Evolutionary conservation across 1,140 invertebrate species (phyloP), one percentile per base, ranked within the genome.

Genomic region (Chironomus striatipennis): DNA sequence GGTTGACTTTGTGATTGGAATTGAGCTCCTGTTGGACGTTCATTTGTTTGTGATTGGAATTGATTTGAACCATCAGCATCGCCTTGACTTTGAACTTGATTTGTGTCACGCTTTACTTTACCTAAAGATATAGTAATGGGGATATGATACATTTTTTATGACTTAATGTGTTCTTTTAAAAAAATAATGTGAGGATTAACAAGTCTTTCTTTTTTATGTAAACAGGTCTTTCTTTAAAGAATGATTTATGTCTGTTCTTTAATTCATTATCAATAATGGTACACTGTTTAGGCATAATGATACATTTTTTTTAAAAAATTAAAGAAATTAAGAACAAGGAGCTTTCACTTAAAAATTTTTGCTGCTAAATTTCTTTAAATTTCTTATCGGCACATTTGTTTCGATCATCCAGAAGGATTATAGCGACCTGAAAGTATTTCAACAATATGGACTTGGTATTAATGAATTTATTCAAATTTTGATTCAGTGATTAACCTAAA

Each of bases 391-490:
- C 9, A 10, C 9, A 2, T 57, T 12, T n/a, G 7, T 2, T 57
- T 57, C 1, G 7, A 20, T 70, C 20, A 9, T 21, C 65, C 17
- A 18, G 17, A 70, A 18, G 17, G 18, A 17, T 17, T 6, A 21
- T 70, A 70, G 20, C 65, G 65, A 70, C 65, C 65, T 70, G 18
- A 70, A 70, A 70, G 18, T 18, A 67, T 70, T 70, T 9, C 65
- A 70, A n/a, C 24, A 57, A 12, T 57, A 57, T 70, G 65, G 65
- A 70, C 20, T 20, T 20, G 65, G 18, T 20, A 57, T 57, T n/a
- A 57, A 57, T 57, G 12, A n/a, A 47, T 15, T n/a, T 15, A 57
- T n/a, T 12, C 5, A 57, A 57, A 47, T 47, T 43, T 7, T 47
- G 5, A 57, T n/a, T 57, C 47, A n/a, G 4, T 57, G 12, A 57